These are phyloP conservation scores for Tetrao urogallus DNA, from an alignment of 2,113 vertebrate genomes.

Conservation along the genomic window DNA sequence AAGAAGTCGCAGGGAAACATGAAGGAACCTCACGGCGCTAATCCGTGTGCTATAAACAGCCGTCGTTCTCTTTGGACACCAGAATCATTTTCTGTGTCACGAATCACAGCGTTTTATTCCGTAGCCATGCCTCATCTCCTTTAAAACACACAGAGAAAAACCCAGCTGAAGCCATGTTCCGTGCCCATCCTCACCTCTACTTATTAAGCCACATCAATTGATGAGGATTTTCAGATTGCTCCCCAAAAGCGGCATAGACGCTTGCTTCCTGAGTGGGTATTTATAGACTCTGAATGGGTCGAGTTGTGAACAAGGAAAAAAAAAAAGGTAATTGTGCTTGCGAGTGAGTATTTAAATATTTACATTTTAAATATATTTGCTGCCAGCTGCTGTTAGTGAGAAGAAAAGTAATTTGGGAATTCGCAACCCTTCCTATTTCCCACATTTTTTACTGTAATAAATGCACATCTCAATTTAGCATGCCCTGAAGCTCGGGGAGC, in stretches of 20 bases:
- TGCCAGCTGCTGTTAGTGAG: slow-evolving; percentile 65
- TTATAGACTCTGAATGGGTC: slow-evolving; percentile 25
- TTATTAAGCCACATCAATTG: fast-evolving
- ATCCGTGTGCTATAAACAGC: neutral
- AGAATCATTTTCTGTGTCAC: neutral
- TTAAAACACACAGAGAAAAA: neutral
- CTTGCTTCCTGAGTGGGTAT: neutral
- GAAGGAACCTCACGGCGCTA: fast-evolving
- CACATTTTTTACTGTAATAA: slow-evolving; percentile 35
- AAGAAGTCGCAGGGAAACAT: neutral
- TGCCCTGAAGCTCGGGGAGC: neutral
- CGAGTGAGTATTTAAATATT: slow-evolving; percentile 64
- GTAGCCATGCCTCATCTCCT: fast-evolving
- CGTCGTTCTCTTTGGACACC: neutral
- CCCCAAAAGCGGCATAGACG: neutral
- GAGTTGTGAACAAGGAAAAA: neutral
- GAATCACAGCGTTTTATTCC: neutral
- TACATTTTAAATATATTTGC: slow-evolving; percentile 74
- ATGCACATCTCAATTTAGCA: slow-evolving; percentile 60
- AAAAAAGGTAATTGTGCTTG: slow-evolving; percentile 47
- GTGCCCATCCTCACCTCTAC: neutral
- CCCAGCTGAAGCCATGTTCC: fast-evolving
- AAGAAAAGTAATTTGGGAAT: slow-evolving; percentile 67
- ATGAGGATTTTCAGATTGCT: neutral
- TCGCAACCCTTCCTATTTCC: slow-evolving; percentile 25